These are phyloP conservation scores for Polyodon spathula DNA, from an alignment of 2,113 vertebrate genomes.

Conservation along the genomic window DNA sequence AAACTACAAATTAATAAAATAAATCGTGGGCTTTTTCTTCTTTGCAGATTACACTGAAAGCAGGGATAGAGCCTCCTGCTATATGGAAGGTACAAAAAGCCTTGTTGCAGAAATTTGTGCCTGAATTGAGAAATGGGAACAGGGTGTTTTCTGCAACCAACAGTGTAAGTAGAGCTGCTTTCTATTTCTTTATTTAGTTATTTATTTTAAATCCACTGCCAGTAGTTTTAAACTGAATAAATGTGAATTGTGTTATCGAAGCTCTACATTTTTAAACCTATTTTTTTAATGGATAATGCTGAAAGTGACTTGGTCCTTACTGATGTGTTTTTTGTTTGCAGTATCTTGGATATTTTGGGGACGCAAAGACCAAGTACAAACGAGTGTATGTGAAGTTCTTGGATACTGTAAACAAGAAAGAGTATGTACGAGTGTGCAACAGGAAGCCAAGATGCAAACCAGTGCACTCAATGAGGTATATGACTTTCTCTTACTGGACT, in stretches of 20 bases:
- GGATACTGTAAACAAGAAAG: slow-evolving; percentile 95
- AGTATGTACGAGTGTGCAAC: slow-evolving; percentile 90
- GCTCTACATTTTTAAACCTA: not conserved
- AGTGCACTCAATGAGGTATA: slow-evolving; percentile 79
- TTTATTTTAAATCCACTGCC: no score
- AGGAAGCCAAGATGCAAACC: slow-evolving; percentile 85
- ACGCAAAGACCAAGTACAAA: slow-evolving; percentile 91
- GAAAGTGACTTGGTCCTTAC: not conserved
- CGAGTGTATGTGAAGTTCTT: slow-evolving; percentile 93
- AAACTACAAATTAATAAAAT: not conserved
- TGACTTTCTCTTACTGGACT: not conserved
- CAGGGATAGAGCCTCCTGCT: slow-evolving; percentile 85
- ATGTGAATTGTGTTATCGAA: not conserved
- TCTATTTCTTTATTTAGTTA: no score
- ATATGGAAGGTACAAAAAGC: slow-evolving; percentile 99
- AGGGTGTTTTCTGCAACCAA: slow-evolving; percentile 95
- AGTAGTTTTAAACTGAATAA: no score
- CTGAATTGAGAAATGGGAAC: slow-evolving; percentile 84
- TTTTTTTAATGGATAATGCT: not conserved
- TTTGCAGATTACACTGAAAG: slow-evolving; percentile 72
- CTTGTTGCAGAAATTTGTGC: slow-evolving; percentile 94
- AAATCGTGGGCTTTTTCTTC: not conserved
- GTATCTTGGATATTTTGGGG: slow-evolving; percentile 96
- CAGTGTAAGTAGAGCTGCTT: slow-evolving; percentile 67
- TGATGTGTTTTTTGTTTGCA: slow-evolving; percentile 32